phyloP scores from a whole-genome alignment of 2,113 vertebrate genomes.

The Istiophorus platypterus region DNA sequence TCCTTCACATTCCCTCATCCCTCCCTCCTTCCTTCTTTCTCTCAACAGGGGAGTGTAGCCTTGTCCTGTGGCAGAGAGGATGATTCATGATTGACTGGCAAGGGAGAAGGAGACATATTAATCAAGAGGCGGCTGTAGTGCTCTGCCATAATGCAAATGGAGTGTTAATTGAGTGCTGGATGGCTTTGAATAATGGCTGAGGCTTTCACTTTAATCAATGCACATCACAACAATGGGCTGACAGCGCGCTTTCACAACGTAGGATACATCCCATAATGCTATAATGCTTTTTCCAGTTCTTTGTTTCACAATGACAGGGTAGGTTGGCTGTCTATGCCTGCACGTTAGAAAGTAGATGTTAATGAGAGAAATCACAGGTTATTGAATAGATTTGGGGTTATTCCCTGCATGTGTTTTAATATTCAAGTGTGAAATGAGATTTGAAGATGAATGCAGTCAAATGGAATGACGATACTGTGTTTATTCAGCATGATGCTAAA shows the following conservation, averaged over 20 bases:
- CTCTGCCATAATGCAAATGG: constrained; percentile 83
- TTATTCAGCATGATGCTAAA: constrained; percentile 48
- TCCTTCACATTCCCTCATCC: background rate
- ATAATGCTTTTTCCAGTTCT: constrained; percentile 38
- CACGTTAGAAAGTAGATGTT: constrained; percentile 34
- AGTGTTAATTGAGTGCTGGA: constrained; percentile 84
- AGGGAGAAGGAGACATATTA: constrained; percentile 77
- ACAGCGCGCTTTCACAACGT: constrained; percentile 61
- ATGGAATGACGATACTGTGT: constrained; percentile 38
- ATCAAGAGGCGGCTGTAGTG: constrained; percentile 73
- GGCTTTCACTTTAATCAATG: constrained; percentile 80
- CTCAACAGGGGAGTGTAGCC: constrained; percentile 34
- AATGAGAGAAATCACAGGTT: constrained; percentile 58
- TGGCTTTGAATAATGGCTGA: constrained; percentile 81
- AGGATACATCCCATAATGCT: constrained; percentile 59
- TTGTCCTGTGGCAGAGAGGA: constrained; percentile 64
- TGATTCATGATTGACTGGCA: constrained; percentile 84
- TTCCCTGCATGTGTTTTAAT: constrained; percentile 48
- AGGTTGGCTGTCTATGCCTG: constrained; percentile 37
- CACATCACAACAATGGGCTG: constrained; percentile 77
- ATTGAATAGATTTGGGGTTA: constrained; percentile 19
- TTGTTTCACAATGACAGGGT: constrained; percentile 50
- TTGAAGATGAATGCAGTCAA: constrained; percentile 21
- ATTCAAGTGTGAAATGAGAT: constrained; percentile 50
- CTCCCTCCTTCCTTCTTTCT: constrained; percentile 11